Base-by-base conservation (phyloP, 2,797 vertebrate species). In the Sebastiscus tertius region DNA sequence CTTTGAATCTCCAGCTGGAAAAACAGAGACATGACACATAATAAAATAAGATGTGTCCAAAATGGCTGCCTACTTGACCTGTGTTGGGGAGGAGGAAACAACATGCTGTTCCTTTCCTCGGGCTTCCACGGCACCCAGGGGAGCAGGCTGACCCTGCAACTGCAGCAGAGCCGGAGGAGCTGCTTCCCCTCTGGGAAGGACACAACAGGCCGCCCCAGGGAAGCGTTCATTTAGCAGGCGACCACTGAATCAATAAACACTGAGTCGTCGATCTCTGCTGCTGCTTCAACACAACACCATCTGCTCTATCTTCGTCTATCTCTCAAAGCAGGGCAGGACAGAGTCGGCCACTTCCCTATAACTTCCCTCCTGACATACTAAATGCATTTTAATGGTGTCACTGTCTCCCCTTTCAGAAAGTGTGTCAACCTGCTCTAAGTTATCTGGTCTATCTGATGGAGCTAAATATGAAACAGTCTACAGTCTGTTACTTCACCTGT, bases 401-500 rank as follows among this genome's bases (percentile, higher is more conserved):
- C 74, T 86, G 83, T 79, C 68, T 18, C 75, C 42, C 66, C 72
- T 88, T 54, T 79, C 65, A 81, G 22, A 78, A 75, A 83, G 46
- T 85, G 84, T 82, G 78, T 80, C 72, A 80, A 58, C 20, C 67
- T 85, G 42, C 54, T 63, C 65, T 79, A 66, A 42, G 58, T 83
- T 64, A 79, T 13, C 71, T 87, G 9, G 39, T 72, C 80, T 92
- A 80, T 64, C 14, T 85, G 83, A 79, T 72, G 31, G 65, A 70
- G 61, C 90, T 92, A 88, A 77, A 89, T 85, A 80, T 87, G 68
- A 89, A 85, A 89, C 82, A 93, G 81, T 92, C 73, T 92, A 72
- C 64, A 87, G 64, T 88, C 82, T 93, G 79, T 88, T 94, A 94
- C 92, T 89, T 95, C 92, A 95, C 94, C 95, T 96, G 93, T 93